Evolutionary conservation across 2,113 vertebrate genomes (phyloP).

Genomic region (Labrus mixtus): DNA sequence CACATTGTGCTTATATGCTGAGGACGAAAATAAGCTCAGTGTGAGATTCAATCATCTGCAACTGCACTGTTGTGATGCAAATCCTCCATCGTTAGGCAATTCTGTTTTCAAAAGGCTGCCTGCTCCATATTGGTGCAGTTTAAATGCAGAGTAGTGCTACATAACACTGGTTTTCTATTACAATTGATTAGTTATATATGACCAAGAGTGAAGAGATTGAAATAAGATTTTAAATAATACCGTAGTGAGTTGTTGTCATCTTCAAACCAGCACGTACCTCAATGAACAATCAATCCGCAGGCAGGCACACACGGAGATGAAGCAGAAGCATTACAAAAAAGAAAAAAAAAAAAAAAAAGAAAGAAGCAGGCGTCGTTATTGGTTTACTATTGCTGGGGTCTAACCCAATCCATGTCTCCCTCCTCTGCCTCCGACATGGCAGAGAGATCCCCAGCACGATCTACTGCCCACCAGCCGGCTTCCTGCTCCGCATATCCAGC

Average conservation of each 20-base stretch:
- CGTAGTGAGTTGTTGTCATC: slow-evolving; percentile 67
- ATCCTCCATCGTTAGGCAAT: slow-evolving; percentile 31
- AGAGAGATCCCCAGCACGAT: slow-evolving; percentile 48
- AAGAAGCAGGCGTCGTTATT: slow-evolving; percentile 69
- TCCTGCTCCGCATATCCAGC: slow-evolving; percentile 40
- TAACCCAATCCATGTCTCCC: slow-evolving; percentile 70
- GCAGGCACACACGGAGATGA: slow-evolving; percentile 43
- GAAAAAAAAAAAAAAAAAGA: slow-evolving; percentile 12
- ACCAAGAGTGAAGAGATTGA: slow-evolving; percentile 40
- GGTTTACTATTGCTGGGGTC: slow-evolving; percentile 69
- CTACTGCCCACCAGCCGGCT: slow-evolving; percentile 29
- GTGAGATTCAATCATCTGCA: slow-evolving; percentile 28
- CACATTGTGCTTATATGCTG: slow-evolving; percentile 18
- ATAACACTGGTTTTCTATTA: slow-evolving; percentile 14
- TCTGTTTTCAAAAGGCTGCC: slow-evolving; percentile 20
- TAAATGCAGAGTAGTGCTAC: slow-evolving; percentile 19
- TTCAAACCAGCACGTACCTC: slow-evolving; percentile 52
- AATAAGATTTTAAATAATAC: slow-evolving; percentile 52
- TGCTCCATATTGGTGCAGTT: slow-evolving; percentile 59
- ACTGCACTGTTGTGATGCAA: slow-evolving; percentile 55
- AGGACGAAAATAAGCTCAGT: slow-evolving; percentile 2
- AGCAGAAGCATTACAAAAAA: slow-evolving; percentile 50
- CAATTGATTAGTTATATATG: slow-evolving; percentile 28
- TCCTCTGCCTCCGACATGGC: slow-evolving; percentile 78
- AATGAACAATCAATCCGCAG: slow-evolving; percentile 63